These are phyloP conservation scores for Agraylea sexmaculata DNA, from an alignment of 1,140 invertebrate species.

Conservation along the genomic window DNA sequence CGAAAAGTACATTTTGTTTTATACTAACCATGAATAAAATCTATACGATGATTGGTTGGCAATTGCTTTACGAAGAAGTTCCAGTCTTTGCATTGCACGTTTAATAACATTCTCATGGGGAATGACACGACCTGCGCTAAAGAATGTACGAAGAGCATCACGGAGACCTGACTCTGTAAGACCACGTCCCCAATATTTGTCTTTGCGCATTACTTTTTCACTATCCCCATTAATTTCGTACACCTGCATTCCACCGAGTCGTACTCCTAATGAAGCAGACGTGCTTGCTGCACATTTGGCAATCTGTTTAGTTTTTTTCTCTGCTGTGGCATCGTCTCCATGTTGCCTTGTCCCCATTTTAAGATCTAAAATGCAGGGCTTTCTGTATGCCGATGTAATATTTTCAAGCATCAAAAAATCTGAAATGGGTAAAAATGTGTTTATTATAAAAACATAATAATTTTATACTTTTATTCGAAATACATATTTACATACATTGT, in stretches of 20 bases:
- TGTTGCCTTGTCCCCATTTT: conserved; percentile 95
- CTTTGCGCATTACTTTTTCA: conserved; percentile 65
- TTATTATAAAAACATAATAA: conserved; percentile 27
- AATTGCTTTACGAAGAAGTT: conserved; percentile 61
- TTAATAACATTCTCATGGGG: conserved; percentile 61
- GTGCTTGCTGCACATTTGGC: conserved; percentile 85
- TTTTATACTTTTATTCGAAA: background rate
- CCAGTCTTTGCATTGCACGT: conserved; percentile 61
- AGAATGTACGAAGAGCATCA: conserved; percentile 69
- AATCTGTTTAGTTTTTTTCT: conserved; percentile 80
- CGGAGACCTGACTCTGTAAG: conserved; percentile 75
- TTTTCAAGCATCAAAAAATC: conserved; percentile 89
- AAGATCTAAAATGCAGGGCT: conserved; percentile 79
- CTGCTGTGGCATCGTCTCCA: conserved; percentile 84
- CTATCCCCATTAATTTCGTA: conserved; percentile 36
- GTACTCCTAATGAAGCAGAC: conserved; percentile 73
- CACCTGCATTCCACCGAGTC: conserved; percentile 80
- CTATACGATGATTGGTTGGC: conserved; percentile 81
- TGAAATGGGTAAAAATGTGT: conserved; percentile 24
- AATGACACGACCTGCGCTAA: conserved; percentile 63
- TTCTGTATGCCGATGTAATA: conserved; percentile 72
- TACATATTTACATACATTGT: conserved; percentile 50
- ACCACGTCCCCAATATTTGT: conserved; percentile 87
- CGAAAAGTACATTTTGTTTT: no score
- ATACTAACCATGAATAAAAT: conserved; percentile 83